Conservation (phyloP, 1,140 invertebrate genomes). For the Drosophila insularis region DNA sequence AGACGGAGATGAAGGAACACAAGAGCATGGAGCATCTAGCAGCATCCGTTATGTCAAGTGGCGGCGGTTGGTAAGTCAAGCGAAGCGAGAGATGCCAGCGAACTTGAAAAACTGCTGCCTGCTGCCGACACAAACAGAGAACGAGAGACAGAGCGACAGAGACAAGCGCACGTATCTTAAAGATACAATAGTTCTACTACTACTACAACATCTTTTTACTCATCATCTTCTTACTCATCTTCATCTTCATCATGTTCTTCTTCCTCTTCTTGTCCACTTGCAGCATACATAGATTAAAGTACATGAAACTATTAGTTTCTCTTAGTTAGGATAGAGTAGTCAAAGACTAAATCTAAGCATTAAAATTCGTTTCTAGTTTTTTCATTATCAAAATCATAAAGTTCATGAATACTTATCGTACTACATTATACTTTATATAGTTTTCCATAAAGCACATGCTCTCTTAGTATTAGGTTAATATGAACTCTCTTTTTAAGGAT, state of each 20-base stretch:
- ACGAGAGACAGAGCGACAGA: not conserved
- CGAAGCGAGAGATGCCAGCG: constrained; percentile 14
- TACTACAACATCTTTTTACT: not conserved
- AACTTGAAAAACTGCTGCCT: constrained; percentile 19
- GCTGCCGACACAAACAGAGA: constrained; percentile 41
- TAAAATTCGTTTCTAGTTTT: no score
- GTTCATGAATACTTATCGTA: no score
- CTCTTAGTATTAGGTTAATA: no score
- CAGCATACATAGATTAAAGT: constrained; percentile 9
- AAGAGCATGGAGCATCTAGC: constrained; percentile 1
- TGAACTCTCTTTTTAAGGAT: no score
- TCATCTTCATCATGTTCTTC: not conserved
- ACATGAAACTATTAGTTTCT: not conserved
- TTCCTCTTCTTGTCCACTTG: not conserved
- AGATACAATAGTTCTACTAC: not conserved
- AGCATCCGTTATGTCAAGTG: constrained; percentile 22
- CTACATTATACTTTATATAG: no score
- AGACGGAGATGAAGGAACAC: not conserved
- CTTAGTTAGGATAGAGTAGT: not conserved
- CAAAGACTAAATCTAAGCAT: not conserved
- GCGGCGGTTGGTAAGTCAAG: constrained; percentile 13
- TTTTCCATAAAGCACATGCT: no score
- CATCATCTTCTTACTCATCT: not conserved
- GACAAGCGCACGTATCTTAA: constrained; percentile 1
- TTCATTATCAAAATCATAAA: no score